Evolutionary conservation across 2,113 vertebrate species (phyloP), one percentile per base, ranked within the genome.

Genomic region (Microtus oregoni): DNA sequence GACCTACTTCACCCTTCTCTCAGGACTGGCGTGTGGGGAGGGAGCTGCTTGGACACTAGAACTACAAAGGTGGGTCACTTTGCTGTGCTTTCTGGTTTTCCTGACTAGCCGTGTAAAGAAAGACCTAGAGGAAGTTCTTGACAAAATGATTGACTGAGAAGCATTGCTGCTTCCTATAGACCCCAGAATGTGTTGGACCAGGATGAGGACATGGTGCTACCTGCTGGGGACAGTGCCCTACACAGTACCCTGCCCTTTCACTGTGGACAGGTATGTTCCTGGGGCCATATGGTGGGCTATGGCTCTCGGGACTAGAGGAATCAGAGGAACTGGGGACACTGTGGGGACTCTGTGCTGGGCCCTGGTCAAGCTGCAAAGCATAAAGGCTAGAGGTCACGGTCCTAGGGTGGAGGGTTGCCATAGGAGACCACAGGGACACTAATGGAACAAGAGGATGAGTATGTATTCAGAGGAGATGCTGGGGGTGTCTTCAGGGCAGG

Each of bases 41-140:
- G n/a, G n/a, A n/a, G n/a, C n/a, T n/a, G n/a, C n/a, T n/a, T n/a
- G n/a, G 61, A 41, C 14, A 12, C 32, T 32, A 58, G 5, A 32
- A 28, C 58, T 50, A 35, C 14, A 52, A 28, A 63, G 5, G 10
- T 41, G 52, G 50, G 30, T 24, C 50, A 6, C 14, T 32, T 52
- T 0, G 0, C 3, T 11, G 17, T 17, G 13, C 13, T 44, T 26
- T 26, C 13, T 11, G 41, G 7, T 1, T 30, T 24, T 47, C 38
- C 47, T 41, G 10, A 35, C 72, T 38, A 24, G 72, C 19, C 10
- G 3, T 58, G 4, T 47, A 15, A 5, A 50, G 61, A 22, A 32
- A 26, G 44, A 41, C 30, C 50, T 19, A 7, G 11, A 61, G 28
- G 10, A 14, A 65, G 19, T 26, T 1, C 12, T 76, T 30, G 44